Evolutionary conservation across 2,888 invertebrate species (phyloP).

Genomic region (Podotricha telesiphe): DNA sequence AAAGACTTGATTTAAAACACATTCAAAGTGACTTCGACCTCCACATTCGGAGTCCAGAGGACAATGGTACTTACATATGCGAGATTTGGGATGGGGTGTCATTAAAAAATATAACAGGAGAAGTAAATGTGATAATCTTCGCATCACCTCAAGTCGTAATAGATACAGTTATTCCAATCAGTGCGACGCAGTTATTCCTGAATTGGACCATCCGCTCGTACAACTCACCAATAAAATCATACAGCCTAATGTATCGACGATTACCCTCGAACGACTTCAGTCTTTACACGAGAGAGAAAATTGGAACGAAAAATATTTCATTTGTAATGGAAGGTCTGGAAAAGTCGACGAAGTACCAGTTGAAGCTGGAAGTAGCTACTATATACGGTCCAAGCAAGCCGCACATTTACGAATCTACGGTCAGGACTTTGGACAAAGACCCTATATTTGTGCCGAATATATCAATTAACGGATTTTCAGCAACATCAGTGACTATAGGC

Average conservation of each 20-base stretch:
- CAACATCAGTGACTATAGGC: constrained; percentile 91
- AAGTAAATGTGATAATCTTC: constrained; percentile 83
- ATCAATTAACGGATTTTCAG: constrained; percentile 87
- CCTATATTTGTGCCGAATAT: constrained; percentile 91
- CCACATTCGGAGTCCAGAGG: constrained; percentile 83
- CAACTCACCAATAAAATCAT: constrained; percentile 86
- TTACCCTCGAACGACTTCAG: constrained; percentile 53
- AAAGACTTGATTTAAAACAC: constrained; percentile 67
- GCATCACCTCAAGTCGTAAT: constrained; percentile 88
- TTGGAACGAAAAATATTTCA: constrained; percentile 86
- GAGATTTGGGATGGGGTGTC: constrained; percentile 60
- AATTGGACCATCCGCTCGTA: constrained; percentile 93
- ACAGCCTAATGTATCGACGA: constrained; percentile 82
- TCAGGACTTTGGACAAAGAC: constrained; percentile 86
- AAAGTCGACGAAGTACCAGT: constrained; percentile 86
- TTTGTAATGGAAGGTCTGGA: constrained; percentile 87
- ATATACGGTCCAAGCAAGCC: constrained; percentile 83
- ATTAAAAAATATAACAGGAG: constrained; percentile 68
- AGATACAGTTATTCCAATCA: constrained; percentile 89
- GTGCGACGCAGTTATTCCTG: constrained; percentile 88
- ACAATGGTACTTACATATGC: constrained; percentile 86
- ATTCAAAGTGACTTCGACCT: constrained; percentile 80
- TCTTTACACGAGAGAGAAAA: constrained; percentile 81
- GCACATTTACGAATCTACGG: constrained; percentile 77
- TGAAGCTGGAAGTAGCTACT: constrained; percentile 88